phyloP scores from a whole-genome alignment of 2,888 invertebrate genomes.

The Erebia epiphron region DNA sequence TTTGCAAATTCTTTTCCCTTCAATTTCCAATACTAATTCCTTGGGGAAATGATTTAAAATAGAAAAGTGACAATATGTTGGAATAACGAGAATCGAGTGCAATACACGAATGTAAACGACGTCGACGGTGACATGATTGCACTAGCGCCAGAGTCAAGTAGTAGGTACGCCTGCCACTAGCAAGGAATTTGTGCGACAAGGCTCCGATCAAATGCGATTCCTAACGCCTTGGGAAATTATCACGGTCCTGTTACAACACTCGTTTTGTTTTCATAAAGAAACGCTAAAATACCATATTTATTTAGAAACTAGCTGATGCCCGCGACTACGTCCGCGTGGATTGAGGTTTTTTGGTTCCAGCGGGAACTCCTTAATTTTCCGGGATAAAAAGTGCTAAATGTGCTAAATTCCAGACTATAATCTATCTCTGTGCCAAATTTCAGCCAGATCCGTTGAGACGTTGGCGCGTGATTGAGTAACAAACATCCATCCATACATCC shows the following conservation, averaged over 20 bases:
- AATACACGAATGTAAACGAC: slow-evolving; percentile 35
- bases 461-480: too few relatives aligned
- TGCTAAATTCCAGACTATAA: too few relatives aligned
- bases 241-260: slow-evolving; percentile 47
- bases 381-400: too few relatives aligned
- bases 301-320: too few relatives aligned
- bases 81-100: slow-evolving; percentile 24
- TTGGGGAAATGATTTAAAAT: slow-evolving; percentile 17
- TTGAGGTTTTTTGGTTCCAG: too few relatives aligned
- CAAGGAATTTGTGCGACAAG: slow-evolving; percentile 28
- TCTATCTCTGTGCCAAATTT: too few relatives aligned
- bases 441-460: too few relatives aligned
- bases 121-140: slow-evolving; percentile 54
- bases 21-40: slow-evolving; percentile 5
- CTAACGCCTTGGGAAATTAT: slow-evolving; percentile 75
- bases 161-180: slow-evolving; percentile 11
- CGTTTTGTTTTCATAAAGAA: slow-evolving; percentile 5
- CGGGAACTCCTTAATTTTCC: too few relatives aligned
- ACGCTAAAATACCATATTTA: slow-evolving; percentile 7
- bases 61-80: slow-evolving; percentile 23
- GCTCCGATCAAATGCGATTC: slow-evolving; percentile 33
- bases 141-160: slow-evolving; percentile 42
- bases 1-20: background rate
- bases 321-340: too few relatives aligned
- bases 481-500: too few relatives aligned